Evolutionary conservation across 2,113 vertebrate genomes (phyloP).

Genomic region (Emydocephalus ijimae): DNA sequence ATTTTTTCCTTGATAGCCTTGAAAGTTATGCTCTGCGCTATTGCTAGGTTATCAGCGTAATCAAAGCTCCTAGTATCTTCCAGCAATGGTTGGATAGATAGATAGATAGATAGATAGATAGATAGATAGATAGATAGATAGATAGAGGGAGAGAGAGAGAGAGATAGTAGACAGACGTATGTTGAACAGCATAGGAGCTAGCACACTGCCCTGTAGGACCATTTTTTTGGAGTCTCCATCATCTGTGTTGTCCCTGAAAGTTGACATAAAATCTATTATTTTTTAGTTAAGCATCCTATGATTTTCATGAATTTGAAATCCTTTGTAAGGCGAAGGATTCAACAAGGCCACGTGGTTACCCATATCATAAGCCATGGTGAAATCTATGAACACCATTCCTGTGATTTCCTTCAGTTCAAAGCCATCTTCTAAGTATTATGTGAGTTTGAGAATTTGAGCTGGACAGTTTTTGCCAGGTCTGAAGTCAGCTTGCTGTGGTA

Average conservation of each 20-base stretch:
- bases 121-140: not conserved
- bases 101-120: not conserved
- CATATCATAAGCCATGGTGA: not conserved
- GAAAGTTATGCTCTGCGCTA: not conserved
- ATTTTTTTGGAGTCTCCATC: not conserved
- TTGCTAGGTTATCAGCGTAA: not conserved
- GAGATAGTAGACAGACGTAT: too few species aligned
- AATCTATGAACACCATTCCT: not conserved
- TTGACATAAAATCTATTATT: not conserved
- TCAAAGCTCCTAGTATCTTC: not conserved
- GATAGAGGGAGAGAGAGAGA: fast-evolving
- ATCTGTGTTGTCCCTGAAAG: not conserved
- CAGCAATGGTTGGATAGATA: not conserved
- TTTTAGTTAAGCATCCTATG: not conserved
- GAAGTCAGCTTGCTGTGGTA: too few species aligned
- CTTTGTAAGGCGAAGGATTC: not conserved
- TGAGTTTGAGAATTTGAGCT: not conserved
- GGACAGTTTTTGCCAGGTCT: not conserved
- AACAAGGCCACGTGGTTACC: not conserved
- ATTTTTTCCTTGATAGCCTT: not conserved
- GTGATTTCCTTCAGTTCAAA: not conserved
- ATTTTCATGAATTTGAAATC: not conserved
- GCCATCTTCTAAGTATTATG: not conserved
- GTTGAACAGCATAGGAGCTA: not conserved
- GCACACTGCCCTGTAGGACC: not conserved